A percentile compares a stretch with the other conserved stretches of the same genome.
These are phyloP conservation scores for Diorhabda sublineata DNA, from an alignment of 1,140 invertebrate species.

Conservation along the genomic window DNA sequence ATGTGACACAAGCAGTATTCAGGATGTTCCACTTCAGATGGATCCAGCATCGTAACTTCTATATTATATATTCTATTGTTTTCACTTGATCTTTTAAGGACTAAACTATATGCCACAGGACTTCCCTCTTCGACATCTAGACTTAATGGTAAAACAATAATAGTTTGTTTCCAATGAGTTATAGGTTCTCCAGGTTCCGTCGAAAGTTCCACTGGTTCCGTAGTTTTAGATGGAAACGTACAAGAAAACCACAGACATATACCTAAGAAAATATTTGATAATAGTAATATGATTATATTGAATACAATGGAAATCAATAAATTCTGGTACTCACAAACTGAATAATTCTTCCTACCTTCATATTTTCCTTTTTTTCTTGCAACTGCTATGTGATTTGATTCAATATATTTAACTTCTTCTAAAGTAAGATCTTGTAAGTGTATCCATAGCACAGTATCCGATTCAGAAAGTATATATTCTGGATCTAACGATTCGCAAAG, in stretches of 20 bases:
- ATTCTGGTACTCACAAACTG: no score
- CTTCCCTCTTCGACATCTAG: slow-evolving; percentile 53
- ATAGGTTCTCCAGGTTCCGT: slow-evolving; percentile 69
- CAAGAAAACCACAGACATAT: slow-evolving; percentile 66
- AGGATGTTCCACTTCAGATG: slow-evolving; percentile 66
- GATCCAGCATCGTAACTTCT: slow-evolving; percentile 65
- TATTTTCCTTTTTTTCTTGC: slow-evolving; percentile 58
- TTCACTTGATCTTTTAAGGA: slow-evolving; percentile 52
- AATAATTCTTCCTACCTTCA: slow-evolving; percentile 53
- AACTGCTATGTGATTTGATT: slow-evolving; percentile 49
- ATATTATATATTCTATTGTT: slow-evolving; percentile 62
- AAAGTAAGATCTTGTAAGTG: slow-evolving; percentile 53
- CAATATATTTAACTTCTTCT: slow-evolving; percentile 50
- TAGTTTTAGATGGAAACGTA: slow-evolving; percentile 46
- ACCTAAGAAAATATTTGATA: slow-evolving; percentile 10
- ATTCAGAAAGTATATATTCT: slow-evolving; percentile 53
- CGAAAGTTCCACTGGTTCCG: slow-evolving; percentile 57
- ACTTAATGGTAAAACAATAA: slow-evolving; percentile 67
- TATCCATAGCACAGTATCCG: slow-evolving; percentile 56
- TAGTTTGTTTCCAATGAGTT: slow-evolving; percentile 98
- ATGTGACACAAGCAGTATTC: slow-evolving; percentile 70
- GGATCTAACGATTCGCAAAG: slow-evolving; percentile 48
- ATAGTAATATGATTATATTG: background rate
- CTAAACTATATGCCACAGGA: slow-evolving; percentile 65
- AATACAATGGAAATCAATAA: no score